These are phyloP conservation scores for Penelope pileata DNA, from an alignment of 2,113 vertebrate genomes.

Conservation along the genomic window DNA sequence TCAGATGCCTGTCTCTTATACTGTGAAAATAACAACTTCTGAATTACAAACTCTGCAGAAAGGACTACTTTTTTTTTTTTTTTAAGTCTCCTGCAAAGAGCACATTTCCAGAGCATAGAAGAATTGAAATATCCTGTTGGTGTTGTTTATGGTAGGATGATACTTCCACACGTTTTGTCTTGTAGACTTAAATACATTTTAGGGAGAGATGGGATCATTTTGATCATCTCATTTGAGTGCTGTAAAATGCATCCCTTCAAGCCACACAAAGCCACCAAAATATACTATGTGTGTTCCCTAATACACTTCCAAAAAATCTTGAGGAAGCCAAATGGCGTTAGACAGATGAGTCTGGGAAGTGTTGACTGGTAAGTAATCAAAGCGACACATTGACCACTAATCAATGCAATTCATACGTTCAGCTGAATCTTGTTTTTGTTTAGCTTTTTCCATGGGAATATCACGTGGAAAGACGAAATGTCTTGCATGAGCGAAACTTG, in stretches of 20 bases:
- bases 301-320: neutral
- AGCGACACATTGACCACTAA: neutral
- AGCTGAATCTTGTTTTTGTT: neutral
- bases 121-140: neutral
- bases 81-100: neutral
- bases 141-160: neutral
- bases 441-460: neutral
- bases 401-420: neutral
- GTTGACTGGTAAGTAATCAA: neutral
- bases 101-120: neutral
- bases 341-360: neutral
- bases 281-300: neutral
- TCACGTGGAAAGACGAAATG: neutral
- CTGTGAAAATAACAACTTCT: neutral
- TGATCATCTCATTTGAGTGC: neutral
- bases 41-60: neutral
- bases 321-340: neutral
- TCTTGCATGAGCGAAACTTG: constrained; percentile 7
- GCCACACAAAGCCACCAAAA: neutral
- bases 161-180: neutral
- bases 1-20: neutral
- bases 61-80: neutral
- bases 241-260: neutral
- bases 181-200: neutral
- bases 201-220: neutral